These are phyloP conservation scores for Scalopus aquaticus DNA, from an alignment of 2,113 vertebrate species.

Conservation along the genomic window DNA sequence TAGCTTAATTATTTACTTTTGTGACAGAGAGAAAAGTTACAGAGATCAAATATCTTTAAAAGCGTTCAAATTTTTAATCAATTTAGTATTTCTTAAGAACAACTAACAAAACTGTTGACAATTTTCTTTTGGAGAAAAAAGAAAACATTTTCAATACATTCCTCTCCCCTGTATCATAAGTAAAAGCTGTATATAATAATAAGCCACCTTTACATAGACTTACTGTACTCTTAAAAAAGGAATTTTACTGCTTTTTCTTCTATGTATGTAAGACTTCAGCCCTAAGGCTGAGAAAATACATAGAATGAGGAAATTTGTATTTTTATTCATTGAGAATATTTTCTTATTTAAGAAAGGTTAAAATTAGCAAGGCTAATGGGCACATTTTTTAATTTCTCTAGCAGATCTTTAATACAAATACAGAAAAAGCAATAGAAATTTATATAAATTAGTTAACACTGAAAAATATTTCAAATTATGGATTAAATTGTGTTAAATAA, in stretches of 20 bases:
- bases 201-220: neutral
- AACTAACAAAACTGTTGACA: neutral
- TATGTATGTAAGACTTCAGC: conserved; percentile 5
- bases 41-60: neutral
- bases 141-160: conserved; percentile 21
- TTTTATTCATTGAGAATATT: conserved; percentile 26
- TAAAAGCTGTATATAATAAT: neutral
- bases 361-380: neutral
- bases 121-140: neutral
- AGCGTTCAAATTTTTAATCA: neutral
- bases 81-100: neutral
- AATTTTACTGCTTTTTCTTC: conserved; percentile 8
- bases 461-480: conserved; percentile 32
- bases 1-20: neutral
- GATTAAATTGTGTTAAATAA: neutral
- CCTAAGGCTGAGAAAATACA: neutral
- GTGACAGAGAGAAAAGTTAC: neutral
- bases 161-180: neutral
- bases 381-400: neutral
- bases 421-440: conserved; percentile 24
- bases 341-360: conserved; percentile 23
- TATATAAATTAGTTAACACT: conserved; percentile 3
- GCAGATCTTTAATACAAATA: neutral
- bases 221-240: conserved; percentile 1
- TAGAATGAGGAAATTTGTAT: neutral